These are phyloP conservation scores for Lamprologus tigripictilis DNA, from an alignment of 2,113 vertebrate species.

Conservation along the genomic window DNA sequence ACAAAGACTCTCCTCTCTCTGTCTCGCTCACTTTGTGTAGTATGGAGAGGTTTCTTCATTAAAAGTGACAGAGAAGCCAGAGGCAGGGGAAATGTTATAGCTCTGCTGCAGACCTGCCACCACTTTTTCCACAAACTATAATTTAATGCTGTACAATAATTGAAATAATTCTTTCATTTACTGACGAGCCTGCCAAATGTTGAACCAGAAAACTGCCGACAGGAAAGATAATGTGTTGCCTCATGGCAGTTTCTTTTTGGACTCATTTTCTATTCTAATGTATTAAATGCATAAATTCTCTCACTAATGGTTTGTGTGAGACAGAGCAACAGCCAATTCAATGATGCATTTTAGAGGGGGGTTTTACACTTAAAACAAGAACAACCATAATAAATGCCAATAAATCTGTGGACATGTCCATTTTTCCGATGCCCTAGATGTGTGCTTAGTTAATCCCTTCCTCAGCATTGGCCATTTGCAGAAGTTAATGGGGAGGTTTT, in stretches of 20 bases:
- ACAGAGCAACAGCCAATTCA: conserved; percentile 48
- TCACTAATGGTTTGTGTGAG: conserved; percentile 60
- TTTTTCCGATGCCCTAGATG: conserved; percentile 46
- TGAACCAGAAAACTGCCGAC: conserved; percentile 66
- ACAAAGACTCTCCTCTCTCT: conserved; percentile 15
- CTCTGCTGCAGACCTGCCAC: conserved; percentile 67
- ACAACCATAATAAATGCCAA: conserved; percentile 54
- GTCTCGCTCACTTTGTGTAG: conserved; percentile 25
- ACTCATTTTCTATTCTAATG: conserved; percentile 69
- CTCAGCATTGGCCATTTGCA: conserved; percentile 36
- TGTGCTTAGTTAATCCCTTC: conserved; percentile 52
- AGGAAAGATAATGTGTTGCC: conserved; percentile 64
- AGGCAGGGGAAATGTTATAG: conserved; percentile 58
- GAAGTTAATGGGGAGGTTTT: conserved; percentile 23
- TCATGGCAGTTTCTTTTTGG: conserved; percentile 56
- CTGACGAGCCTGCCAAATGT: conserved; percentile 67
- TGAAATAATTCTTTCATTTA: conserved; percentile 71
- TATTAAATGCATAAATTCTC: conserved; percentile 68
- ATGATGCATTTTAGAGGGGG: conserved; percentile 46
- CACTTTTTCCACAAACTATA: conserved; percentile 58
- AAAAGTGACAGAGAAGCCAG: conserved; percentile 66
- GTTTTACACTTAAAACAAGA: conserved; percentile 63
- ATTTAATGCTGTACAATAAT: conserved; percentile 66
- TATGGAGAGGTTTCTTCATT: conserved; percentile 64
- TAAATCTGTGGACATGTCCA: conserved; percentile 54